Base-by-base conservation (phyloP, 2,113 vertebrate species). In the Corydoras maculifer region DNA sequence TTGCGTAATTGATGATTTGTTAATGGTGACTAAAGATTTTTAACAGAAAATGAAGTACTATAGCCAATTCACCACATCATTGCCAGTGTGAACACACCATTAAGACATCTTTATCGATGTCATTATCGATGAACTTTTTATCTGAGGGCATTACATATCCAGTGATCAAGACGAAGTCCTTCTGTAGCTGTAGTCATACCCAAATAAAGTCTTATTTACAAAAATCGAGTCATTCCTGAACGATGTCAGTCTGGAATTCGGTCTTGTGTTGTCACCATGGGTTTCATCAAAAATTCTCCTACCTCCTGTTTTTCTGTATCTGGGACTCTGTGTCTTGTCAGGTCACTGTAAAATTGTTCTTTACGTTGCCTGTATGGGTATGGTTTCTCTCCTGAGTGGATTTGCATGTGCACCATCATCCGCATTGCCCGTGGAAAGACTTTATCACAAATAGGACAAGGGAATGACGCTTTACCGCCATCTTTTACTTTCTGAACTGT, bases 311-410 rank as follows among this genome's bases (percentile, higher is more conserved):
- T 73, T 35, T 61, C 31, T 68, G 51, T 61, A 60, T 67, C 49
- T 18, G 49, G 61, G 14, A 69, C 35, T 43, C 35, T 5, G 35
- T 43, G 35, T 43, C 4, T 43, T 43, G 35, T 43, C 7, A 43
- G 54, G 43, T 65, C 75, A 69, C 50, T 64, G 59, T 77, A 77
- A 74, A 74, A 70, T 11, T 57, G 71, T 66, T 70, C 63, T 65
- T 74, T 70, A 10, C 76, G 71, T 14, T 77, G 71, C 50, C 71
- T 55, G 31, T 77, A 77, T 9, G 67, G 73, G 68, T 83, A 81
- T 1, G 83, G 80, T 25, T 81, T 82, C 72, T 86, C 85, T 0
- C 83, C 82, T 0, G 76, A 77, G 31, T 87, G 88, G 3, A 86
- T 87, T 76, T 77, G 71, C 71, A 77, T 70, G 48, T 77, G 76